Conservation (phyloP, 2,888 invertebrate species). For the Trichacis sp. region DNA sequence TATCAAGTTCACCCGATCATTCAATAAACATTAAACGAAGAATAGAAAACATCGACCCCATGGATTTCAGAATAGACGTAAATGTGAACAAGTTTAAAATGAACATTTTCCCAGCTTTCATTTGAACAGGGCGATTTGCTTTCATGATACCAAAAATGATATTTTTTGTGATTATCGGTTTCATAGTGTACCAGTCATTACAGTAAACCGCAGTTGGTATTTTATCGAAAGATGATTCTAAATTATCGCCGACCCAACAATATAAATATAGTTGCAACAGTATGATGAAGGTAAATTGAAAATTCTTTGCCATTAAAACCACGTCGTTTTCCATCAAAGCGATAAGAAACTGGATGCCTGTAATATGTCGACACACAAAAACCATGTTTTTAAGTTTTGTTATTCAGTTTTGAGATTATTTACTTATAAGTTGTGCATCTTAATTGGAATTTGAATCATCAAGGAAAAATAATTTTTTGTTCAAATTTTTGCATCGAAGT, state of each 20-base stretch:
- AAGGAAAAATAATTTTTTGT: too few species aligned
- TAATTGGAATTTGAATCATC: too few species aligned
- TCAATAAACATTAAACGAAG: conserved; percentile 31
- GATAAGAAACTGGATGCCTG: conserved; percentile 36
- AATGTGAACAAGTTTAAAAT: conserved; percentile 34
- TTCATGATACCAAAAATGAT: conserved; percentile 25
- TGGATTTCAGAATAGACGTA: conserved; percentile 34
- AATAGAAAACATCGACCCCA: conserved; percentile 41
- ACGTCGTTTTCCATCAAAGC: conserved; percentile 19
- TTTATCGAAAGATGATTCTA: conserved; percentile 28
- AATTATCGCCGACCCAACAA: conserved; percentile 32
- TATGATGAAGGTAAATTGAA: conserved; percentile 19
- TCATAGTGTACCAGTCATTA: conserved; percentile 29
- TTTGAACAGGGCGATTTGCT: conserved; percentile 19
- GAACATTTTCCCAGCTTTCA: conserved; percentile 30
- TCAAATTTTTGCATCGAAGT: too few species aligned
- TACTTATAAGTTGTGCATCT: too few species aligned
- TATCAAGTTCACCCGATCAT: too few species aligned
- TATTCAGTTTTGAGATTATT: background rate
- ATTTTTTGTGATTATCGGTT: conserved; percentile 23
- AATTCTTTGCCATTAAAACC: conserved; percentile 21
- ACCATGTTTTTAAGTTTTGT: background rate
- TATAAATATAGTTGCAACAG: conserved; percentile 35
- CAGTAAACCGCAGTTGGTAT: conserved; percentile 24
- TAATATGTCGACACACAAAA: background rate